Conservation (phyloP, 64 coral and sea anemone species). For the Montipora sp. region DNA sequence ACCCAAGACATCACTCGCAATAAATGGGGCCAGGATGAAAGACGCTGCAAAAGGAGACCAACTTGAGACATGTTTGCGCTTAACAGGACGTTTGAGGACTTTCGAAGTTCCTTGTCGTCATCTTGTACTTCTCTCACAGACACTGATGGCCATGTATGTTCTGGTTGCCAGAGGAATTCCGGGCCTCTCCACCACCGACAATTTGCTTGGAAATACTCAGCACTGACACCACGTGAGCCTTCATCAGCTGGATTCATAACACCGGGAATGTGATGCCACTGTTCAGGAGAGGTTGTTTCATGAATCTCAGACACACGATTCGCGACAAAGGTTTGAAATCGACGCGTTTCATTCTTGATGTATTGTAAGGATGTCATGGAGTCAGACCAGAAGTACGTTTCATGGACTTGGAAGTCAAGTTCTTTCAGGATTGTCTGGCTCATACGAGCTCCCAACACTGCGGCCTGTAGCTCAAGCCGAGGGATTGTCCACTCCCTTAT, state of each 20-base stretch:
- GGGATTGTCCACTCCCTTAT: constrained; percentile 54
- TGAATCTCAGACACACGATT: constrained; percentile 26
- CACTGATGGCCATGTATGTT: constrained; percentile 14
- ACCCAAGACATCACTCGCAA: constrained; percentile 37
- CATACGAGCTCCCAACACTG: constrained; percentile 3
- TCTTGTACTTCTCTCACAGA: background rate
- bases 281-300: background rate
- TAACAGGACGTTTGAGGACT: background rate
- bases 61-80: background rate
- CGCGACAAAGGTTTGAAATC: constrained; percentile 46
- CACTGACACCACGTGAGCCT: constrained; percentile 16
- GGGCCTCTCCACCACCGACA: constrained; percentile 34
- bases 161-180: constrained; percentile 32
- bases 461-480: constrained; percentile 55
- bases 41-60: background rate
- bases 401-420: constrained; percentile 12
- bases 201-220: background rate
- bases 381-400: constrained; percentile 41
- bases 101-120: constrained; percentile 25
- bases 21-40: background rate
- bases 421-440: constrained; percentile 12
- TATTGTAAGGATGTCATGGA: constrained; percentile 33
- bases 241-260: constrained; percentile 22
- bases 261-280: constrained; percentile 46
- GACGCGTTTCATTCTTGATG: constrained; percentile 36